A percentile compares a stretch with the other conserved stretches of the same genome.
Conservation (phyloP, 2,113 vertebrate genomes). For the Larimichthys crocea region DNA sequence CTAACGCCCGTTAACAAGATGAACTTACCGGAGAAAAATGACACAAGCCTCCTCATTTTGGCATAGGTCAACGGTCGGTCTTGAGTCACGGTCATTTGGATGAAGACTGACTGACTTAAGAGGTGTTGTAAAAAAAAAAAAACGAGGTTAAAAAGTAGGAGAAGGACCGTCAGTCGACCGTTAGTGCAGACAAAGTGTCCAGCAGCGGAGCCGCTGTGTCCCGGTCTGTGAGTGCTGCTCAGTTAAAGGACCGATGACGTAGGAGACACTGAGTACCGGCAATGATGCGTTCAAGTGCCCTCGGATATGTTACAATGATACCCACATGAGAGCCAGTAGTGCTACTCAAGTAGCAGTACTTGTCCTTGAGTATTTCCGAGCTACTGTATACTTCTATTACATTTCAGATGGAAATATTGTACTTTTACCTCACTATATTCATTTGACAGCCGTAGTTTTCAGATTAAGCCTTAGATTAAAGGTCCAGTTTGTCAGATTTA, state of each 20-base stretch:
- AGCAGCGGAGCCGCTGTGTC: background rate
- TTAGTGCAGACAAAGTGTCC: background rate
- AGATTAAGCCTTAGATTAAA: background rate
- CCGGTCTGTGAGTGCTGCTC: constrained; percentile 1
- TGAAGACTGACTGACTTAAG: background rate
- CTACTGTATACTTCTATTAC: background rate
- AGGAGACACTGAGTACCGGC: background rate
- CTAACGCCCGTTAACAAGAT: background rate
- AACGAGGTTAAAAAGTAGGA: background rate
- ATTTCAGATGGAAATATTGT: background rate
- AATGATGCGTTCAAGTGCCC: constrained; percentile 43
- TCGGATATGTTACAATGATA: constrained; percentile 7
- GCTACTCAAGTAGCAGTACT: background rate
- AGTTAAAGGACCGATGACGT: constrained; percentile 30
- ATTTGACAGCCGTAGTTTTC: background rate
- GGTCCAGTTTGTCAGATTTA: no score
- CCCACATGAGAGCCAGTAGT: background rate
- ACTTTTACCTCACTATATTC: background rate
- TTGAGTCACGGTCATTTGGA: constrained; percentile 73
- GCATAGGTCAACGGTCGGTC: constrained; percentile 73
- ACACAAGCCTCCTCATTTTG: constrained; percentile 81
- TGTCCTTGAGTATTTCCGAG: background rate
- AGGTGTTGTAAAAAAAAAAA: background rate
- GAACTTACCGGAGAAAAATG: constrained; percentile 80
- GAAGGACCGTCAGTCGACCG: background rate